Percentiles rank a stretch among this genome's conserved stretches.
phyloP scores from a whole-genome alignment of 1,140 invertebrate genomes.

The Dendrolimus kikuchii region DNA sequence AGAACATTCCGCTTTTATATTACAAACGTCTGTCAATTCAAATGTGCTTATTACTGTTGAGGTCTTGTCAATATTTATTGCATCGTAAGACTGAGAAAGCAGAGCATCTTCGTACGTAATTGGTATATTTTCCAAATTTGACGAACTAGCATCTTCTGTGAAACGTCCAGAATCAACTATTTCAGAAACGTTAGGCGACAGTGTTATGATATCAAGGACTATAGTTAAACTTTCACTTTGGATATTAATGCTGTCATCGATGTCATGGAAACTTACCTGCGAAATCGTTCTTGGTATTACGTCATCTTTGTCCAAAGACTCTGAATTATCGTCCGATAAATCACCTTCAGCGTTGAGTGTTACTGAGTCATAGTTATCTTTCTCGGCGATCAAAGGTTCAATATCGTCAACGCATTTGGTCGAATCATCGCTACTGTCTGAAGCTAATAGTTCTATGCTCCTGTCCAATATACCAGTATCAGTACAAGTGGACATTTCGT shows the following conservation, averaged over 20 bases:
- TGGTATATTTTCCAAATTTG: constrained; percentile 38
- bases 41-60: constrained; percentile 22
- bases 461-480: constrained; percentile 48
- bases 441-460: constrained; percentile 43
- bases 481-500: constrained; percentile 57
- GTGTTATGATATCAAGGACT: constrained; percentile 26
- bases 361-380: constrained; percentile 42
- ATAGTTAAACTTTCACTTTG: constrained; percentile 22
- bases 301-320: constrained; percentile 27
- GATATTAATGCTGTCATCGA: constrained; percentile 15
- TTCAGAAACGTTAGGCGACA: constrained; percentile 50
- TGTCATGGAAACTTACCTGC: constrained; percentile 14
- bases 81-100: constrained; percentile 50
- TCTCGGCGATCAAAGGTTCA: constrained; percentile 40
- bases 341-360: constrained; percentile 58
- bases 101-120: constrained; percentile 47
- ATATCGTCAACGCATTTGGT: constrained; percentile 58
- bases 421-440: constrained; percentile 54
- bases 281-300: constrained; percentile 14
- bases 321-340: constrained; percentile 50
- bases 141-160: constrained; percentile 55
- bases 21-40: constrained; percentile 23
- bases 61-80: constrained; percentile 36
- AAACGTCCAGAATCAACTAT: constrained; percentile 52
- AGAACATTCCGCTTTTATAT: constrained; percentile 9